Evolutionary conservation across 1,140 invertebrate genomes (phyloP).

Genomic region (Thaumetopoea pityocampa): DNA sequence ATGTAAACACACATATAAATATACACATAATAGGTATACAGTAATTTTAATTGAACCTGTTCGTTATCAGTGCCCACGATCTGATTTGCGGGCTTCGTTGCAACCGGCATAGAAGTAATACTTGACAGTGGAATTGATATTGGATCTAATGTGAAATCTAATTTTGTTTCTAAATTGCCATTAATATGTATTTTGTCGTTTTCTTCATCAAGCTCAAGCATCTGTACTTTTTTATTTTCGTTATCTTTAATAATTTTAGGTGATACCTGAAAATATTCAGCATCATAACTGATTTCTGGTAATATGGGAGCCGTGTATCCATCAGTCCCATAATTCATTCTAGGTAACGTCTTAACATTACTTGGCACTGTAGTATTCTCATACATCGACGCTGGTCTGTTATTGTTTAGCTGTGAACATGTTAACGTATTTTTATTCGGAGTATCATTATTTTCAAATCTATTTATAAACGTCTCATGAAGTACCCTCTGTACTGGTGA

Average conservation of each 20-base stretch:
- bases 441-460: slow-evolving; percentile 18
- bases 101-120: background rate
- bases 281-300: slow-evolving; percentile 45
- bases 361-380: slow-evolving; percentile 26
- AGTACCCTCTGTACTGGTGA: slow-evolving; percentile 14
- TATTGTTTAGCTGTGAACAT: slow-evolving; percentile 24
- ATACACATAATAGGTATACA: slow-evolving; percentile 62
- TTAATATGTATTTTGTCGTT: slow-evolving; percentile 2
- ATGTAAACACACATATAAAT: slow-evolving; percentile 59
- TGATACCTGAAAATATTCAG: slow-evolving; percentile 30
- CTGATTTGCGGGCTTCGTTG: slow-evolving; percentile 32
- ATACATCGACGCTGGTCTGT: slow-evolving; percentile 35
- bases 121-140: background rate
- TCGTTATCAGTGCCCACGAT: slow-evolving; percentile 35
- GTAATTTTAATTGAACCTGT: slow-evolving; percentile 66
- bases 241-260: slow-evolving; percentile 13
- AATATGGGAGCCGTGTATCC: slow-evolving; percentile 24
- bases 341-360: slow-evolving; percentile 11
- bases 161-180: slow-evolving; percentile 6
- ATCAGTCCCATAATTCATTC: slow-evolving; percentile 32
- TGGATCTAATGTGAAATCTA: slow-evolving; percentile 6
- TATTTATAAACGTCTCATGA: slow-evolving; percentile 21
- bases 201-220: slow-evolving; percentile 11
- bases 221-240: slow-evolving; percentile 5
- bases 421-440: slow-evolving; percentile 20